Conservation (phyloP, 2,797 vertebrate genomes). For the Anguilla marmorata region DNA sequence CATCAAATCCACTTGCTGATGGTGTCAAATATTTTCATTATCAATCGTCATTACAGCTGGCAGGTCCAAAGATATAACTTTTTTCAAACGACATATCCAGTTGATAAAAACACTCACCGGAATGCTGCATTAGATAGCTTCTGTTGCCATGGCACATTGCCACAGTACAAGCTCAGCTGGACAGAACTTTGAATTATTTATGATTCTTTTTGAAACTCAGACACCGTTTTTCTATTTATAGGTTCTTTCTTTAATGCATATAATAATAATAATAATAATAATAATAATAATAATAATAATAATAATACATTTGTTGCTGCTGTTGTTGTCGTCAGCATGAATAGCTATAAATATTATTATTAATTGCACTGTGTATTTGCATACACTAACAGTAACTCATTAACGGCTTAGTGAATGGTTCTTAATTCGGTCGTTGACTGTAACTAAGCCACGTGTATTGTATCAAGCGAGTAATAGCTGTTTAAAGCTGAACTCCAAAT, state of each 20-base stretch:
- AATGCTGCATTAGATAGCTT: not conserved
- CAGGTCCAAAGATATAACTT: not conserved
- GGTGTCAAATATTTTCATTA: not conserved
- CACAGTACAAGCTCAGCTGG: not conserved
- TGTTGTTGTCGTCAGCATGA: not conserved
- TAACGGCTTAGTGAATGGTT: not conserved
- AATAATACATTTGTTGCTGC: not conserved
- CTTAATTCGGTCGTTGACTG: not conserved
- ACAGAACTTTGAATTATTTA: conserved; percentile 9
- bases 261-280: not conserved
- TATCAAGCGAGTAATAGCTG: no score
- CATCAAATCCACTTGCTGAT: not conserved
- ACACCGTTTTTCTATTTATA: not conserved
- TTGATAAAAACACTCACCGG: not conserved
- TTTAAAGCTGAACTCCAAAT: no score
- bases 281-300: not conserved
- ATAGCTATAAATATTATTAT: not conserved
- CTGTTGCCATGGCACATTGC: conserved; percentile 10
- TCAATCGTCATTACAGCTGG: not conserved
- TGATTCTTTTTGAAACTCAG: not conserved
- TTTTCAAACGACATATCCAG: not conserved
- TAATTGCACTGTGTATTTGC: not conserved
- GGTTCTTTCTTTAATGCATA: not conserved
- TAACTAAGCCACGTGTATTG: not conserved
- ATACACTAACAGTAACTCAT: not conserved